These are phyloP conservation scores for Megaptera novaeangliae DNA, from an alignment of 2,113 vertebrate species.

Conservation along the genomic window DNA sequence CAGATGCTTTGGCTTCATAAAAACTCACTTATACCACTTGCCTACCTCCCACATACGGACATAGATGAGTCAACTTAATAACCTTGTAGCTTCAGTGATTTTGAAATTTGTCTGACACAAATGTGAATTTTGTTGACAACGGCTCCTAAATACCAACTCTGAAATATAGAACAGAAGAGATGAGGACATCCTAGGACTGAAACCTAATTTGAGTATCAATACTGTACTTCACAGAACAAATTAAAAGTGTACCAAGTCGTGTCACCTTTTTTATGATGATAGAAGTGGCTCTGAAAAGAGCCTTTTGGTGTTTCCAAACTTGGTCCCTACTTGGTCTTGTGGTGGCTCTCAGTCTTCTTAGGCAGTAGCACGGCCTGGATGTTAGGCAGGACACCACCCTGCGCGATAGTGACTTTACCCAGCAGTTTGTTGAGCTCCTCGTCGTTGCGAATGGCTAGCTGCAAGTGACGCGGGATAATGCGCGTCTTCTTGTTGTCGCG, in stretches of 20 bases:
- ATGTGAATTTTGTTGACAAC: neutral
- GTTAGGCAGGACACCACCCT: constrained; percentile 27
- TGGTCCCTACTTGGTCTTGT: neutral
- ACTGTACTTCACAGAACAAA: rapidly evolving
- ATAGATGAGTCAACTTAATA: neutral
- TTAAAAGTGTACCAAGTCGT: rapidly evolving
- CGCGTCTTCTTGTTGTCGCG: constrained; percentile 2
- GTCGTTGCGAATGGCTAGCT: constrained; percentile 41
- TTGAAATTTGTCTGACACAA: neutral
- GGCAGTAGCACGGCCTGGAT: constrained; percentile 15
- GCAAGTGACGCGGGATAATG: constrained; percentile 24
- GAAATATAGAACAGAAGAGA: rapidly evolving
- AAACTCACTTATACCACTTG: too few relatives aligned
- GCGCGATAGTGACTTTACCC: neutral
- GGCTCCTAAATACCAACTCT: rapidly evolving
- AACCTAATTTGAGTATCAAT: rapidly evolving
- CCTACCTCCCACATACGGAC: rapidly evolving
- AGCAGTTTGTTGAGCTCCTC: constrained; percentile 45
- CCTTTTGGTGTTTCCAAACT: neutral
- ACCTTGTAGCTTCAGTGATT: neutral
- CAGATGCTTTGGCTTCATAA: too few relatives aligned
- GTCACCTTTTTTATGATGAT: neutral
- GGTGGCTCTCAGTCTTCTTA: neutral
- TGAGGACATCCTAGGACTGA: rapidly evolving
- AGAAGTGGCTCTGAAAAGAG: neutral